Conservation (phyloP, 2,888 invertebrate species). For the Agapetus fuscipes region DNA sequence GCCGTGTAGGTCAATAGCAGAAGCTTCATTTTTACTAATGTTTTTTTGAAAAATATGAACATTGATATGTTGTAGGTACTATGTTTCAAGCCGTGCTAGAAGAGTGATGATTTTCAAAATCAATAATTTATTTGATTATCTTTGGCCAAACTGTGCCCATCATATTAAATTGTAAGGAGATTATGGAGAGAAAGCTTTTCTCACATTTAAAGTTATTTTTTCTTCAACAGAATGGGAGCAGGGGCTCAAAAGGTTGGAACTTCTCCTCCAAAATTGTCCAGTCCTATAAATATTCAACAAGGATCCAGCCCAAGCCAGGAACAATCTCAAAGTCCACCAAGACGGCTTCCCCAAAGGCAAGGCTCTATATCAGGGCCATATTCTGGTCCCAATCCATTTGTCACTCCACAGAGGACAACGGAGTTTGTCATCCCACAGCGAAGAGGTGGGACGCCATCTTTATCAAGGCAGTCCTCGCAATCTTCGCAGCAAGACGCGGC, state of each 20-base stretch:
- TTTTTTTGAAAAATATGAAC: too few relatives aligned
- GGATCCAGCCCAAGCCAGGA: conserved; percentile 6
- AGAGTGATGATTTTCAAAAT: too few relatives aligned
- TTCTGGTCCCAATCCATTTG: conserved; percentile 36
- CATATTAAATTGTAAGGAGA: too few relatives aligned
- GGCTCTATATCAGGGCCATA: conserved; percentile 32
- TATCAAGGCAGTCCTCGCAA: conserved; percentile 19
- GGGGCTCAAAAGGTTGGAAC: conserved; percentile 1
- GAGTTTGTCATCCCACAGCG: conserved; percentile 43
- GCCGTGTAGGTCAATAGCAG: too few relatives aligned
- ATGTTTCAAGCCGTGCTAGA: too few relatives aligned
- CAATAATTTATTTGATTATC: too few relatives aligned
- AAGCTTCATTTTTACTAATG: too few relatives aligned
- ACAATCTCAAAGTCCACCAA: conserved; percentile 18
- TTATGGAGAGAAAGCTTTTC: too few relatives aligned
- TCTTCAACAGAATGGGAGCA: too few relatives aligned
- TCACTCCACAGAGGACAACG: conserved; percentile 31
- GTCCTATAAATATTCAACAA: conserved; percentile 11
- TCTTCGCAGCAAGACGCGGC: conserved; percentile 14
- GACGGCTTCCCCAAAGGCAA: conserved; percentile 27
- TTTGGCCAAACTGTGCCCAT: too few relatives aligned
- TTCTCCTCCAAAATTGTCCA: conserved; percentile 10
- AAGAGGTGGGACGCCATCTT: conserved; percentile 24
- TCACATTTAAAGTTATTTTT: too few relatives aligned
- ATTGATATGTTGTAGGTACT: too few relatives aligned